A percentile compares a stretch with the other conserved stretches of the same genome.
These are phyloP conservation scores for Microplitis mediator DNA, from an alignment of 1,140 invertebrate species.

Conservation along the genomic window DNA sequence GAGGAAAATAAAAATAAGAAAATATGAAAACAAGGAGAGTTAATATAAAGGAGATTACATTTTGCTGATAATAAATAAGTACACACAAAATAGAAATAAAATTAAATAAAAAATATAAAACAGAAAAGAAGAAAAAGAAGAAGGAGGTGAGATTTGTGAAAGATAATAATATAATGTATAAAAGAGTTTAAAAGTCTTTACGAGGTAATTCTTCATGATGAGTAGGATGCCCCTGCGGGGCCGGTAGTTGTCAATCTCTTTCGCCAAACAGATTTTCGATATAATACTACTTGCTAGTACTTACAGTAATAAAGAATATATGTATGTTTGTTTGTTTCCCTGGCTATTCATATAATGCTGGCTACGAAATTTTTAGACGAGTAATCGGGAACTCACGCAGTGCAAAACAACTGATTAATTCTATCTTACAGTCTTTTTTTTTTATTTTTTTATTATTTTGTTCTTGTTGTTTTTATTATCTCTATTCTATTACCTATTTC, in stretches of 20 bases:
- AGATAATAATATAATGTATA: constrained; percentile 10
- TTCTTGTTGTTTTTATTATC: too few relatives aligned
- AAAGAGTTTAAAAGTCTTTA: background rate
- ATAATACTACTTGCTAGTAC: background rate
- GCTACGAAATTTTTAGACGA: constrained; percentile 11
- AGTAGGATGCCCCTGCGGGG: constrained; percentile 1
- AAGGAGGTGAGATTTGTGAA: constrained; percentile 6
- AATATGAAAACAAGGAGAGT: background rate
- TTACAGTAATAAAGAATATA: background rate
- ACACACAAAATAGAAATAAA: too few relatives aligned
- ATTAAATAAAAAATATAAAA: too few relatives aligned
- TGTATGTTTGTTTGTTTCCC: background rate
- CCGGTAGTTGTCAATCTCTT: constrained; percentile 34
- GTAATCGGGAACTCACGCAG: constrained; percentile 1
- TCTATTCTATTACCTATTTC: too few relatives aligned
- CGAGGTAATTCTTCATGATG: constrained; percentile 13
- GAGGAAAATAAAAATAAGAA: background rate
- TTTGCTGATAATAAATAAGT: background rate
- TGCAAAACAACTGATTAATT: constrained; percentile 1
- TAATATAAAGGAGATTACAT: constrained; percentile 13
- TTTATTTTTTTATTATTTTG: too few relatives aligned
- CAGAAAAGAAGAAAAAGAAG: background rate
- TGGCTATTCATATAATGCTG: background rate
- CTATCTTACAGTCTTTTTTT: background rate
- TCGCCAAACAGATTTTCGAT: constrained; percentile 28